A percentile compares a stretch with the other conserved stretches of the same genome.
phyloP scores from a whole-genome alignment of 2,888 invertebrate species.

The Xylocampa areola region DNA sequence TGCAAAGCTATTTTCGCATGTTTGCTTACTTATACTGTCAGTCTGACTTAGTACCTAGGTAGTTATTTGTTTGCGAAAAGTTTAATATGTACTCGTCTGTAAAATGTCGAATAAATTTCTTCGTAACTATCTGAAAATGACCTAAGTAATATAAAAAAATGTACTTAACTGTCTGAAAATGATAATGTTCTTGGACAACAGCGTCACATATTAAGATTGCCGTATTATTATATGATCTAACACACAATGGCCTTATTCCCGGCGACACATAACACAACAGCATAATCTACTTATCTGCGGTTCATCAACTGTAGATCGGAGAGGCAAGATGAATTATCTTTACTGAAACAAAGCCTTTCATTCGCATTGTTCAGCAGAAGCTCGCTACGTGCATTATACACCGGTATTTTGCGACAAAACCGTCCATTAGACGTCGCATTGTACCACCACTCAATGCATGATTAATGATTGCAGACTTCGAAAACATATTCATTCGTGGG shows the following conservation, averaged over 20 bases:
- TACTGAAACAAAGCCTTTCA: slow-evolving; percentile 73
- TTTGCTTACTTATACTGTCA: too few species aligned
- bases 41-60: too few species aligned
- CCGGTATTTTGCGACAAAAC: slow-evolving; percentile 77
- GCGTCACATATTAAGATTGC: too few species aligned
- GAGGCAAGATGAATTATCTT: slow-evolving; percentile 71
- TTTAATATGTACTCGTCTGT: too few species aligned
- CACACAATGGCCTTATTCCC: slow-evolving; percentile 17
- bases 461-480: slow-evolving; percentile 81
- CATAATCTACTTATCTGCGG: slow-evolving; percentile 50
- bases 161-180: too few species aligned
- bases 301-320: slow-evolving; percentile 47
- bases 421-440: slow-evolving; percentile 80
- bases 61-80: too few species aligned
- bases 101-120: too few species aligned
- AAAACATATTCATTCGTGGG: slow-evolving; percentile 87
- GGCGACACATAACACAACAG: slow-evolving; percentile 25
- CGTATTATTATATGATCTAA: too few species aligned
- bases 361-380: slow-evolving; percentile 66
- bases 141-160: too few species aligned
- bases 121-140: too few species aligned
- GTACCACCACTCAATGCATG: slow-evolving; percentile 85
- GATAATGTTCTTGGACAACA: too few species aligned
- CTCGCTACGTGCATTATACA: slow-evolving; percentile 68
- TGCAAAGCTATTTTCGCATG: too few species aligned